Conservation (phyloP, 2,113 vertebrate genomes). For the Apteryx mantelli region DNA sequence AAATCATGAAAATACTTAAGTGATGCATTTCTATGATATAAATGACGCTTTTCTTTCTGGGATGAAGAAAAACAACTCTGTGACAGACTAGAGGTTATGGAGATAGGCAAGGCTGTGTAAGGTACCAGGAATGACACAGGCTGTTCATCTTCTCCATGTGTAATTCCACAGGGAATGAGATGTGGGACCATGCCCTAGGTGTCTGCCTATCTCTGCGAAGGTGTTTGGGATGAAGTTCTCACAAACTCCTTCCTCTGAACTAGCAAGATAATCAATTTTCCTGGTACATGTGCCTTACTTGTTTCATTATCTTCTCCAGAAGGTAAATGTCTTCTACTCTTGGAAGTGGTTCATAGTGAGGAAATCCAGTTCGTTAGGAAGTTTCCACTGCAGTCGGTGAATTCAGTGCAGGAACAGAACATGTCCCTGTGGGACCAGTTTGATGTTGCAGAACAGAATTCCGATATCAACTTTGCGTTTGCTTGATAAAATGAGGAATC, state of each 20-base stretch:
- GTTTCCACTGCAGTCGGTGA: neutral
- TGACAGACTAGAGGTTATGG: accelerated
- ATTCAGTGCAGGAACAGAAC: neutral
- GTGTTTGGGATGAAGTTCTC: neutral
- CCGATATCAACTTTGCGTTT: accelerated
- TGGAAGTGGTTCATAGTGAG: neutral
- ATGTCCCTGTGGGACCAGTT: neutral
- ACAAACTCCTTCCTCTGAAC: neutral
- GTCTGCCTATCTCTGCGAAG: neutral
- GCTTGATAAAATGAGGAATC: neutral
- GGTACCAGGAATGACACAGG: neutral
- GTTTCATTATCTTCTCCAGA: neutral
- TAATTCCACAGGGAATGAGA: neutral
- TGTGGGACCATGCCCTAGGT: neutral
- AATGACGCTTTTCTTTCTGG: accelerated
- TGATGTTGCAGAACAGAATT: neutral
- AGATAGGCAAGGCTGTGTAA: neutral
- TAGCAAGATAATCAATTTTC: neutral
- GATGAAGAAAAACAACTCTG: neutral
- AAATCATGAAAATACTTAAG: neutral
- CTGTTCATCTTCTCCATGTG: neutral
- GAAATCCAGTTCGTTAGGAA: neutral
- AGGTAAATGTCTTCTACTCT: neutral
- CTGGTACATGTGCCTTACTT: neutral
- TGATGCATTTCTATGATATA: neutral